A percentile compares a stretch with the other conserved stretches of the same genome.
These are phyloP conservation scores for Eremobia ochroleuca DNA, from an alignment of 2,888 invertebrate species.

Conservation along the genomic window DNA sequence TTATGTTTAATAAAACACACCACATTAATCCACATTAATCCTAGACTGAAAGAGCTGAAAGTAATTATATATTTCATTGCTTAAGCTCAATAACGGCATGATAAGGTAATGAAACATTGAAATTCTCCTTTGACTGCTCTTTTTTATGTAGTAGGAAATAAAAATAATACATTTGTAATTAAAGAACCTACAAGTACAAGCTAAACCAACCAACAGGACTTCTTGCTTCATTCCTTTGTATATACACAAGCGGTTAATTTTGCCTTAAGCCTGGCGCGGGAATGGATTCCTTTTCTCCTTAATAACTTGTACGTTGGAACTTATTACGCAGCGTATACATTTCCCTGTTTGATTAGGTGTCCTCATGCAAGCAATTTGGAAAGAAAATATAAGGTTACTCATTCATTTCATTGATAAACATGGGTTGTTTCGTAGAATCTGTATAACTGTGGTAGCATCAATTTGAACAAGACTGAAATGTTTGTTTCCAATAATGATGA, in stretches of 20 bases:
- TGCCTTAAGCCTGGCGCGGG: conserved; percentile 26
- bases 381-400: conserved; percentile 54
- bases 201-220: conserved; percentile 13
- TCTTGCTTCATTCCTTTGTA: conserved; percentile 17
- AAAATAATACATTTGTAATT: conserved; percentile 19
- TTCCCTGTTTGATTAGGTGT: conserved; percentile 65
- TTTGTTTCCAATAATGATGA: conserved; percentile 21
- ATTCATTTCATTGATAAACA: conserved; percentile 61
- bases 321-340: conserved; percentile 50
- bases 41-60: neutral
- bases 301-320: conserved; percentile 51
- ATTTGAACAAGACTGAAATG: conserved; percentile 13
- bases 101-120: neutral
- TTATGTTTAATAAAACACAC: neutral
- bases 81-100: too few species aligned
- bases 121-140: neutral
- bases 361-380: conserved; percentile 56
- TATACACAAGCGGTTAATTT: conserved; percentile 41
- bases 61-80: neutral
- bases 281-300: conserved; percentile 45
- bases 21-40: neutral
- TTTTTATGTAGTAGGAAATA: neutral
- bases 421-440: conserved; percentile 26
- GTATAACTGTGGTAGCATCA: conserved; percentile 9
- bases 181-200: conserved; percentile 12